Percentiles rank a stretch among this genome's conserved stretches.
These are phyloP conservation scores for Enteromius radiatus DNA, from an alignment of 2,797 vertebrate genomes.

Conservation along the genomic window DNA sequence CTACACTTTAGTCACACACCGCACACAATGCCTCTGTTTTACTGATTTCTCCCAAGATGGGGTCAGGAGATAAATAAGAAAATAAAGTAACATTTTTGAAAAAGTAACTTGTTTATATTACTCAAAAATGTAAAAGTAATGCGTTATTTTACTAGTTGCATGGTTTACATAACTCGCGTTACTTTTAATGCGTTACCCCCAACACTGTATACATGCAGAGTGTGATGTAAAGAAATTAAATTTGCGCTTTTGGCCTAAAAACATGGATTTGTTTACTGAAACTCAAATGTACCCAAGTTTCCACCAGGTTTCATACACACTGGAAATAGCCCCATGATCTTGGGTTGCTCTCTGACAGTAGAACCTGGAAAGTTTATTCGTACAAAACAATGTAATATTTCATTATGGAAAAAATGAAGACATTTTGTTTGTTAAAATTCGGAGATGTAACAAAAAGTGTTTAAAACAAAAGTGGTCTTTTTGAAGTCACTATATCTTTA, in stretches of 20 bases:
- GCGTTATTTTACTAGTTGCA: too few relatives aligned
- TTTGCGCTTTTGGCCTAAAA: background rate
- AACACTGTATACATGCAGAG: background rate
- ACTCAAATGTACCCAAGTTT: background rate
- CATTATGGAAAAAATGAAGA: background rate
- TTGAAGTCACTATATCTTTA: background rate
- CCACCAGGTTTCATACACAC: background rate
- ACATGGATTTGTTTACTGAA: background rate
- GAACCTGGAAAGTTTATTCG: background rate
- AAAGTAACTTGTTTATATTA: too few relatives aligned
- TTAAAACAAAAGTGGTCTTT: background rate
- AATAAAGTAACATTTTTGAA: too few relatives aligned
- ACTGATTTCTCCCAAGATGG: too few relatives aligned
- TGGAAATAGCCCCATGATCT: background rate
- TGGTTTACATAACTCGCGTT: too few relatives aligned
- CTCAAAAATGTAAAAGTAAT: too few relatives aligned
- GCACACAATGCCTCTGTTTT: too few relatives aligned
- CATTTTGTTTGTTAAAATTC: background rate
- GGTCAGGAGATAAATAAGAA: too few relatives aligned
- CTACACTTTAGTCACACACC: too few relatives aligned
- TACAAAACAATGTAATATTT: constrained; percentile 1
- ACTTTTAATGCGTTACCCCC: too few relatives aligned
- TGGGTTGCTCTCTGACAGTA: background rate
- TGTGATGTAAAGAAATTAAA: background rate
- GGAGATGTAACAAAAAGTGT: background rate